phyloP scores from a whole-genome alignment of 2,888 invertebrate genomes.

The Cotesia congregata region DNA sequence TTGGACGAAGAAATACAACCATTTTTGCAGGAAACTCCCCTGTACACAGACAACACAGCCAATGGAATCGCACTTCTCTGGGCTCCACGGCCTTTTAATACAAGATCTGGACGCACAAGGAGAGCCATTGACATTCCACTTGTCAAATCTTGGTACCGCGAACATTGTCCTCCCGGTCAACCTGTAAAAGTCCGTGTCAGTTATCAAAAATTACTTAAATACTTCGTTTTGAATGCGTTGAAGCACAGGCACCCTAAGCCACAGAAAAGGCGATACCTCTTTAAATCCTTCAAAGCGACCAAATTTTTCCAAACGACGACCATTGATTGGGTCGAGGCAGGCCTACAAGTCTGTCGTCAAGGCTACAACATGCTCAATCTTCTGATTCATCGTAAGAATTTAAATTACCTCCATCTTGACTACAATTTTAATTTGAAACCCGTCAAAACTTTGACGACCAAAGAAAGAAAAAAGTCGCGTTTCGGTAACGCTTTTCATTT shows the following conservation, averaged over 20 bases:
- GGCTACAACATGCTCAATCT: conserved; percentile 99
- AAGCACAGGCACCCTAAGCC: conserved; percentile 98
- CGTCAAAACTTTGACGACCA: conserved; percentile 98
- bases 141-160: conserved; percentile 97
- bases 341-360: conserved; percentile 97
- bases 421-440: conserved; percentile 99
- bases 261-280: conserved; percentile 97
- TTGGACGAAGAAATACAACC: conserved; percentile 92
- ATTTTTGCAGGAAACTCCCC: conserved; percentile 92
- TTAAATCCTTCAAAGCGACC: conserved; percentile 99
- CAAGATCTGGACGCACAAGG: conserved; percentile 92
- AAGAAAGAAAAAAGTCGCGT: conserved; percentile 98
- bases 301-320: conserved; percentile 99
- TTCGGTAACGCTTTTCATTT: conserved; percentile 99
- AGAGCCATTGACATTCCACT: conserved; percentile 97
- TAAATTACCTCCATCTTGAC: conserved; percentile 99
- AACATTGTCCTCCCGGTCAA: conserved; percentile 94
- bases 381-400: conserved; percentile 98
- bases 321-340: conserved; percentile 99
- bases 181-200: conserved; percentile 99
- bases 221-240: conserved; percentile 96
- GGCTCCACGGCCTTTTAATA: conserved; percentile 98
- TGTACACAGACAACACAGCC: conserved; percentile 99
- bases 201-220: conserved; percentile 98
- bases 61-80: conserved; percentile 97